Base-by-base conservation (phyloP, 2,888 invertebrate species). In the Drosophila affinis region DNA sequence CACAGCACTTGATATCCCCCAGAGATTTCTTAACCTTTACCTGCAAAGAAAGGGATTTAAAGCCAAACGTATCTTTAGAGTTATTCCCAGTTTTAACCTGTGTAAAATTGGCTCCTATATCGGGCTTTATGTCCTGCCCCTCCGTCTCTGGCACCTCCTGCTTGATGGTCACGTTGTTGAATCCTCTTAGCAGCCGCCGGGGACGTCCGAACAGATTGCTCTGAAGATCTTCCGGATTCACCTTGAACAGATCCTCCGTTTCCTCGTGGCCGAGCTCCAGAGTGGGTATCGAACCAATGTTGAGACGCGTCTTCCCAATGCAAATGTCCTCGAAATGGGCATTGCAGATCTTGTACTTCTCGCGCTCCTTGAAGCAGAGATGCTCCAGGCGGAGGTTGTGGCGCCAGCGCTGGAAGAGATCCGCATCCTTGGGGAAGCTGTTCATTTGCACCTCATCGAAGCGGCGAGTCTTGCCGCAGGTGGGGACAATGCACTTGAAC, bases 361-460 rank as follows among this genome's bases (percentile, higher is more conserved):
- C 90, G 9, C 90, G 87, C 32, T 91, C 90, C 45, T 79, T 84
- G 44, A 90, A 91, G 29, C 78, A 75, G 0, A 91, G 72, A 52
- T 88, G 81, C 0, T 90, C 88, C 24, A 90, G 62, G 0, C 87
- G 89, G 0, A 90, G 76, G 65, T 90, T 90, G 59, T 90, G 91
- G 7, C 83, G 84, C 90, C 90, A 90, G 21, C 84, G 84, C 34
- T 84, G 70, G 51, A 90, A 90, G 6, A 81, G 60, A 7, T 64
- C 56, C 0, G 76, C 58, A 53, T 89, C 82, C 61, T 91, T 91
- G 39, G 90, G 90, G 32, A 90, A 90, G 62, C 91, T 91, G 55
- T 90, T 91, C 89, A 90, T 85, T 63, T 91, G 91, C 1, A 81
- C 91, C 24, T 90, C 90, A 60, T 90, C 90, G 45, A 80, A 90